Evolutionary conservation across 2,797 vertebrate species (phyloP).

Genomic region (Ceryle rudis): DNA sequence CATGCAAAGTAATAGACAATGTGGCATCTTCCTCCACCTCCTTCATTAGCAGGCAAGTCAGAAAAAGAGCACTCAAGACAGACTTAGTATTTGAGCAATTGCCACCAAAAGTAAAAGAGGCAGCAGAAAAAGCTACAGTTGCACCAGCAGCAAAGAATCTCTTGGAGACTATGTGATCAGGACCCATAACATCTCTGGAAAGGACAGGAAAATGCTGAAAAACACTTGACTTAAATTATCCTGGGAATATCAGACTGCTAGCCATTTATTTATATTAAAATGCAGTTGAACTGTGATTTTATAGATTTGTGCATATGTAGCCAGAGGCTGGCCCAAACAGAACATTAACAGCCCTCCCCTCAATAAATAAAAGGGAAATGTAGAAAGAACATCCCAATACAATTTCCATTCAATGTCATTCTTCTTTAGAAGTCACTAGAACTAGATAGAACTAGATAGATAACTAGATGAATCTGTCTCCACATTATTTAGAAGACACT

Average conservation of each 20-base stretch:
- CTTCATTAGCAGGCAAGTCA: constrained; percentile 35
- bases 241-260: background rate
- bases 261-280: background rate
- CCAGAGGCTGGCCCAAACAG: background rate
- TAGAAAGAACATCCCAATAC: background rate
- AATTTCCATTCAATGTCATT: background rate
- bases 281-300: background rate
- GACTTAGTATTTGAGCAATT: background rate
- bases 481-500: background rate
- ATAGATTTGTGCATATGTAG: background rate
- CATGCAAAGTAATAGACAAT: background rate
- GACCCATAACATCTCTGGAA: background rate
- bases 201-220: background rate
- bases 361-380: background rate
- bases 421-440: background rate
- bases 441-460: background rate
- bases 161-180: background rate
- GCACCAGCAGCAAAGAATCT: background rate
- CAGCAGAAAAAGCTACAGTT: background rate
- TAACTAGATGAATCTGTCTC: background rate
- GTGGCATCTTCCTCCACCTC: constrained; percentile 9
- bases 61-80: constrained; percentile 27
- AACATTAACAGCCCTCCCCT: background rate
- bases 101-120: background rate
- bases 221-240: background rate